These are phyloP conservation scores for Syngnathus typhle DNA, from an alignment of 2,113 vertebrate species.

Conservation along the genomic window DNA sequence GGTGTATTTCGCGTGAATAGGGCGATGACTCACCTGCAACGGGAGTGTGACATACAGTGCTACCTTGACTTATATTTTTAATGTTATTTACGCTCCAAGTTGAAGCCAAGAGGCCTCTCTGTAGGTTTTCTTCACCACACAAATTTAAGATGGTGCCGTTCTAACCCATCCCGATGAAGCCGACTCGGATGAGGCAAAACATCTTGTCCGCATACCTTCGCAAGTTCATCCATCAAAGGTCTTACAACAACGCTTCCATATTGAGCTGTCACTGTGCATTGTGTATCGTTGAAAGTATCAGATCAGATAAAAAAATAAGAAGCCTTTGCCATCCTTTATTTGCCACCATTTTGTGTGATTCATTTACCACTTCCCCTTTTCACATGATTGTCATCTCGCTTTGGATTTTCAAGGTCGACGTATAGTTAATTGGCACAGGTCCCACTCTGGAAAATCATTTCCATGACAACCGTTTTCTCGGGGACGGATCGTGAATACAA, in stretches of 20 bases:
- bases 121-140: too few relatives aligned
- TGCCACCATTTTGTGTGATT: slow-evolving; percentile 12
- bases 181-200: too few relatives aligned
- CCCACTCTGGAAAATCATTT: slow-evolving; percentile 53
- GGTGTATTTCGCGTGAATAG: slow-evolving; percentile 51
- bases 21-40: slow-evolving; percentile 41
- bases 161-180: too few relatives aligned
- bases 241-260: not conserved
- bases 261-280: slow-evolving; percentile 1
- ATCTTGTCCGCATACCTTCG: too few relatives aligned
- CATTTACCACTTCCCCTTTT: slow-evolving; percentile 25
- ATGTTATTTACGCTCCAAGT: too few relatives aligned
- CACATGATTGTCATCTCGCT: slow-evolving; percentile 37
- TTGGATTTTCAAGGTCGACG: slow-evolving; percentile 37
- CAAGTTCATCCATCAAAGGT: not conserved
- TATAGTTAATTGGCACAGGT: slow-evolving; percentile 46
- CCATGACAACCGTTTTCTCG: slow-evolving; percentile 55
- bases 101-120: too few relatives aligned
- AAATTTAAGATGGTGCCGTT: too few relatives aligned
- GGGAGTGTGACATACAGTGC: slow-evolving; percentile 32
- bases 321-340: slow-evolving; percentile 36
- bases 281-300: not conserved
- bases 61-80: not conserved
- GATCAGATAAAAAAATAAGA: slow-evolving; percentile 14
- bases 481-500: slow-evolving; percentile 38